Conservation (phyloP, 2,797 vertebrate genomes). For the Anabas testudineus region DNA sequence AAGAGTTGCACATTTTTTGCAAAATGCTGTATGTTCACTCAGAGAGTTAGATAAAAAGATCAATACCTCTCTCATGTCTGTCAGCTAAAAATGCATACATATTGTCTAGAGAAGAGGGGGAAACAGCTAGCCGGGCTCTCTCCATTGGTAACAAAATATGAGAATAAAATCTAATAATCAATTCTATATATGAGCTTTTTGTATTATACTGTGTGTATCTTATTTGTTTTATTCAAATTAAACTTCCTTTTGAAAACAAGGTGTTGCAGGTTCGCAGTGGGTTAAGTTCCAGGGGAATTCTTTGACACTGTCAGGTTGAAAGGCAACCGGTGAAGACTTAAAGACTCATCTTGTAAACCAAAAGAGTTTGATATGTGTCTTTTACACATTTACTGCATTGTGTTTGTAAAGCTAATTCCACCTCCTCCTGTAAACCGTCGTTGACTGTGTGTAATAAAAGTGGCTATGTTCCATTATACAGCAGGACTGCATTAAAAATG, state of each 20-base stretch:
- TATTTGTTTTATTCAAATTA: not conserved
- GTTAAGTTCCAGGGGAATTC: not conserved
- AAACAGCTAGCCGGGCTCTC: not conserved
- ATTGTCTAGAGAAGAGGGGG: not conserved
- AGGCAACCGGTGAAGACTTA: not conserved
- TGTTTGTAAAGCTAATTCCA: conserved; percentile 1
- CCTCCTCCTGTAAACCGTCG: conserved; percentile 12
- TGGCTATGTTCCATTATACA: conserved; percentile 7
- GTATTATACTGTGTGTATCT: too few species aligned
- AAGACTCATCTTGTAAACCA: conserved; percentile 2
- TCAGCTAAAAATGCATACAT: not conserved
- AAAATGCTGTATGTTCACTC: not conserved
- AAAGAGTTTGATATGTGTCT: not conserved
- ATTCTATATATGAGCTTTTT: too few species aligned
- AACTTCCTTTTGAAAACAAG: too few species aligned
- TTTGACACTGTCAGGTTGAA: not conserved
- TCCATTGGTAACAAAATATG: not conserved
- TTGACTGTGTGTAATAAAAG: conserved; percentile 6
- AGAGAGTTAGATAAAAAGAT: not conserved
- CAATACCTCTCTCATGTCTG: not conserved
- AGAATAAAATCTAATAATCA: not conserved
- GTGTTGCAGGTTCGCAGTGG: not conserved
- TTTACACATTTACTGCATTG: conserved; percentile 14
- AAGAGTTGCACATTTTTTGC: not conserved
- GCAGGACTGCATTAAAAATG: conserved; percentile 18